Evolutionary conservation across 2,113 vertebrate genomes (phyloP), one percentile per base, ranked within the genome.

Genomic region (Ceyx cyanopectus): DNA sequence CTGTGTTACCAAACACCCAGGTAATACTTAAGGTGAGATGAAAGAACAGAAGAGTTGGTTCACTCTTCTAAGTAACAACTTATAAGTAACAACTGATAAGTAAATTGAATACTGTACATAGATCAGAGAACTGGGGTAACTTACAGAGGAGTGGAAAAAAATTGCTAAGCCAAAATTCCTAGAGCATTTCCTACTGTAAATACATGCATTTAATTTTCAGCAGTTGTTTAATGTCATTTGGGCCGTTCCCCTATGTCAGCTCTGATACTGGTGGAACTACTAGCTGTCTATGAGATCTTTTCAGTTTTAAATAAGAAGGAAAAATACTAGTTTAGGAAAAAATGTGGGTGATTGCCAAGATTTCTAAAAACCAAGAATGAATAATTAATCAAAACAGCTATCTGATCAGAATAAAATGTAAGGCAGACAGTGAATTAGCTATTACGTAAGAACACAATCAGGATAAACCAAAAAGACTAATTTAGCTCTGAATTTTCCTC

Each of bases 171-270:
- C 66, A 87, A 84, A 89, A 57, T n/a, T 84, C n/a, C 67, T 87
- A 57, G 75, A 84, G 54, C 69, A 78, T 91, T 84, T 81, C 50
- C 45, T 92, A 61, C 50, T 48, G 48, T 84, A 75, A 90, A 83
- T 90, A 45, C 48, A 79, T 79, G 34, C 53, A 65, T 92, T 90
- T 82, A 91, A 81, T 75, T 79, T 66, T 88, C 58, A 94, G 69
- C 77, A 84, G 14, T 85, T 93, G 40, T 85, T 90, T 75, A 74
- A 83, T 70, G 40, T 78, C 41, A 84, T 91, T 84, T 91, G 34
- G 66, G 34, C 40, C 87, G 53, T 87, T 94, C 51, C 61, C 57
- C 41, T 93, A 27, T 2, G 1, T 90, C 66, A 89, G 34, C n/a
- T 94, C n/a, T 76, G 81, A 91, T 79, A 68, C 26, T 72, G 46